phyloP scores from a whole-genome alignment of 53 echinoderm and acorn worm genomes.

The Temnopleurus reevesii region DNA sequence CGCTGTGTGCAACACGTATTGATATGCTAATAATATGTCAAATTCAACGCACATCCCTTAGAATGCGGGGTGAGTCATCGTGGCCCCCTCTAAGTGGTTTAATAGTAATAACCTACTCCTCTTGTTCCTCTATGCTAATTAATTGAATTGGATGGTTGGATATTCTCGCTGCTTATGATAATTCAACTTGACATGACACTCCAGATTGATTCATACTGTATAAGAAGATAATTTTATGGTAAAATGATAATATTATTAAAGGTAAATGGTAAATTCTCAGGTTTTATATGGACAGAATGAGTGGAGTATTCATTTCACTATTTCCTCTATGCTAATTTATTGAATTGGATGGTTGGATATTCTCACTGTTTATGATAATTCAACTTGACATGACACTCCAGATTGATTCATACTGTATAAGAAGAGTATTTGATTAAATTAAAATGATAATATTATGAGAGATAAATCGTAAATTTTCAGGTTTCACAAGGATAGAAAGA shows the following conservation, averaged over 20 bases:
- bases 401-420: background rate
- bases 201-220: background rate
- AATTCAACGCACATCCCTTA: background rate
- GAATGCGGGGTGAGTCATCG: conserved; percentile 1
- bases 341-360: too few species aligned
- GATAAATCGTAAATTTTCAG: background rate
- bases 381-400: background rate
- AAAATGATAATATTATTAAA: too few species aligned
- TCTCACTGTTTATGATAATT: background rate
- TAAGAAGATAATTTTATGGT: background rate
- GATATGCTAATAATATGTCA: background rate
- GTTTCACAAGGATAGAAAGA: background rate
- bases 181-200: background rate
- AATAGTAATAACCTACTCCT: background rate
- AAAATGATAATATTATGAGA: too few species aligned
- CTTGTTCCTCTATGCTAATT: conserved; percentile 23
- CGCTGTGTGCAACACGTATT: background rate
- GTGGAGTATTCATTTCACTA: background rate
- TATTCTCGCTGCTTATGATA: background rate
- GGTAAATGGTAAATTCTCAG: background rate
- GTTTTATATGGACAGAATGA: background rate
- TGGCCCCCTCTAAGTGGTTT: background rate
- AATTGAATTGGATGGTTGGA: background rate
- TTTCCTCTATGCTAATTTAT: background rate
- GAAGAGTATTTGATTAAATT: background rate